These are phyloP conservation scores for Lagocephalus sceleratus DNA, from an alignment of 2,797 vertebrate species.

Conservation along the genomic window DNA sequence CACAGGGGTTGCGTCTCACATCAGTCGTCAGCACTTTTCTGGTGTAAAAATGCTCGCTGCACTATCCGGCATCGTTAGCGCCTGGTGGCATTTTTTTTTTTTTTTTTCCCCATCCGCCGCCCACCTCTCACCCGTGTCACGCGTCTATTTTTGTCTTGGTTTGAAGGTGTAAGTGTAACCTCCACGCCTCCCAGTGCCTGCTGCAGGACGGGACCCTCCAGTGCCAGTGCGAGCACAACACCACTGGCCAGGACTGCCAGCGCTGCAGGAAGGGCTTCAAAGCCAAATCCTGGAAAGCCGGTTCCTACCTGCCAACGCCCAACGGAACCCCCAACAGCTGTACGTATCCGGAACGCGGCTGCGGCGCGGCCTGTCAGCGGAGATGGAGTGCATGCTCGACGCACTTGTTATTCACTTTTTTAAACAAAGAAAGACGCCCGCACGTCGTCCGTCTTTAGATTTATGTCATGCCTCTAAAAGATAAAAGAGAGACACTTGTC, in stretches of 20 bases:
- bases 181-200: slow-evolving; percentile 91
- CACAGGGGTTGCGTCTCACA: neutral
- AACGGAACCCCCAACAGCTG: slow-evolving; percentile 91
- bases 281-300: slow-evolving; percentile 91
- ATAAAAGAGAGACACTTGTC: too few species aligned
- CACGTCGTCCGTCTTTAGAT: too few species aligned
- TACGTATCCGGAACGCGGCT: slow-evolving; percentile 66
- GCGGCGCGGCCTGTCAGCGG: neutral
- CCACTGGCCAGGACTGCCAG: slow-evolving; percentile 95
- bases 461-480: too few species aligned
- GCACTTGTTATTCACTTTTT: too few species aligned
- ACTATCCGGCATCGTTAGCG: neutral
- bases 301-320: slow-evolving; percentile 91
- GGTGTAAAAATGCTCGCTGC: neutral
- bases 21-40: neutral
- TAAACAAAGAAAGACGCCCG: too few species aligned
- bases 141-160: slow-evolving; percentile 14
- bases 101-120: slow-evolving; percentile 3
- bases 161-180: slow-evolving; percentile 94
- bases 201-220: slow-evolving; percentile 89
- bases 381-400: too few species aligned
- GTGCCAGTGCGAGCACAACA: slow-evolving; percentile 98
- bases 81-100: slow-evolving; percentile 20
- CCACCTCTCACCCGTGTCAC: slow-evolving; percentile 10
- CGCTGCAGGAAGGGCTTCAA: slow-evolving; percentile 94